phyloP scores from a whole-genome alignment of 2,888 invertebrate species.

The Corbicula japonica region DNA sequence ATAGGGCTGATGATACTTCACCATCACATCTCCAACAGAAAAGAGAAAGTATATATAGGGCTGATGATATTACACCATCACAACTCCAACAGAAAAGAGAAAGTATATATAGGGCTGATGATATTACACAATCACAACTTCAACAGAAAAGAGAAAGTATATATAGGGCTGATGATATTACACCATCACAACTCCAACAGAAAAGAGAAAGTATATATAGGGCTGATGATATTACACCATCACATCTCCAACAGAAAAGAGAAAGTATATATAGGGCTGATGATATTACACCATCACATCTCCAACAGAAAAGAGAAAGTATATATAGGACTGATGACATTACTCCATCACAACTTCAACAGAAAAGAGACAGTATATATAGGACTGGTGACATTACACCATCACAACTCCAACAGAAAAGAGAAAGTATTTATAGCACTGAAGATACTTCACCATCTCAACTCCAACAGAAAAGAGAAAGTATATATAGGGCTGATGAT shows the following conservation, averaged over 20 bases:
- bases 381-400: neutral
- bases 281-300: neutral
- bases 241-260: neutral
- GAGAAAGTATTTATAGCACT: neutral
- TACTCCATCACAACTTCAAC: conserved; percentile 9
- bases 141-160: no score
- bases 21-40: no score
- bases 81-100: no score
- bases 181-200: neutral
- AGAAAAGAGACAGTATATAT: neutral
- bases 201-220: neutral
- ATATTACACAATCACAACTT: no score
- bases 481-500: neutral
- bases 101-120: no score
- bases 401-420: neutral
- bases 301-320: neutral
- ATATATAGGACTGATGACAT: neutral
- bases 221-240: neutral
- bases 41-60: no score
- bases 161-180: neutral
- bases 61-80: no score
- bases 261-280: neutral
- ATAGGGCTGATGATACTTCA: no score
- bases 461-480: conserved; percentile 7
- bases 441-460: neutral